Base-by-base conservation (phyloP, 1,140 invertebrate genomes). In the Pogonomyrmex californicus region DNA sequence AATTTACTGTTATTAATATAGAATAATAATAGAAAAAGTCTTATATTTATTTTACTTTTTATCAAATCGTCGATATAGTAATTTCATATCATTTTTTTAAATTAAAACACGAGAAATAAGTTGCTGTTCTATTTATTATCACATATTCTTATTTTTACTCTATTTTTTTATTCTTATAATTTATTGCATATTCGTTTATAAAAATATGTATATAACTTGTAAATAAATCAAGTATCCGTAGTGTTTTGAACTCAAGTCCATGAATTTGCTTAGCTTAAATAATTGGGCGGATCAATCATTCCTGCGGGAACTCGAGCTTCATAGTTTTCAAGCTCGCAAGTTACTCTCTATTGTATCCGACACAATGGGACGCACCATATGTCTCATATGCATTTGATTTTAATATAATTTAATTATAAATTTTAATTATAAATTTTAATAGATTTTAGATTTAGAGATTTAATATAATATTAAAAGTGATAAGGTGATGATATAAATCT, bases 61-160 rank as follows among this genome's bases (percentile, higher is more conserved):
- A 51, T 49, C 70, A 78, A 88, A 87, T 85, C 49, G 49, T 12
- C 36, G 56, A 2, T 36, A 36, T n/a, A 14, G 33, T 23, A 49
- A 73, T 14, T 44, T 70, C 7, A 68, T 51, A 60, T 49, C 36
- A 0, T 17, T 51, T 17, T 38, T 38, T 17, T 7, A n/a, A 23
- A 63, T 63, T 63, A 38, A 62, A 5, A 4, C 1, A 63, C 3
- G 33, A 30, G 4, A 36, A 17, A 54, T n/a, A 5, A 54, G 30
- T 14, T 54, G 4, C 4, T 38, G 14, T 0, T 63, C 6, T 63
- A 2, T 38, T 7, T 12, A 63, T n/a, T 23, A n/a, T 63, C 1
- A 63, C 14, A 5, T 17, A 14, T 38, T 38, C 33, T 38, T 63
- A 9, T 63, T 63, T 1, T 36, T 36, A 63, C 36, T 63, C 56